A percentile compares a stretch with the other conserved stretches of the same genome.
phyloP scores from a whole-genome alignment of 92 coral and sea anemone genomes.

The Palythoa grandiflora region DNA sequence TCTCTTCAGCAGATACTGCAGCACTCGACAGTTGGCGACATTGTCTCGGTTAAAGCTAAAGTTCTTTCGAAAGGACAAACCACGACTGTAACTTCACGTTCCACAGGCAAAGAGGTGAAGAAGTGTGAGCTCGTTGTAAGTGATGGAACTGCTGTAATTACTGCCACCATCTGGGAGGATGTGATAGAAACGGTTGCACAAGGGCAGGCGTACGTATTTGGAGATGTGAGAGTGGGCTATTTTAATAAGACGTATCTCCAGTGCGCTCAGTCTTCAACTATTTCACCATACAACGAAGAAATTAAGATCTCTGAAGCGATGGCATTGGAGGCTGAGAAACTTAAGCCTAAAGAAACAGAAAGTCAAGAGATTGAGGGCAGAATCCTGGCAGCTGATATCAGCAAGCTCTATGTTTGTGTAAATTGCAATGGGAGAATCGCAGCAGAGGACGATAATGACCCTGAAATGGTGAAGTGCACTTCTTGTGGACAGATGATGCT shows the following conservation, averaged over 20 bases:
- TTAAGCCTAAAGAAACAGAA: conserved; percentile 53
- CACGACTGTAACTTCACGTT: conserved; percentile 52
- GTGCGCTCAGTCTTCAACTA: conserved; percentile 50
- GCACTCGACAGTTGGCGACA: conserved; percentile 46
- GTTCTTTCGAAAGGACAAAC: conserved; percentile 46
- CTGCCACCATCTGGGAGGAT: conserved; percentile 53
- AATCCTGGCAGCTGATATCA: no score
- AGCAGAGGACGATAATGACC: conserved; percentile 47
- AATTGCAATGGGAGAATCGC: conserved; percentile 36
- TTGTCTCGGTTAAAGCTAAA: conserved; percentile 54
- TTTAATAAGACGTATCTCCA: conserved; percentile 40
- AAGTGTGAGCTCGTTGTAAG: conserved; percentile 55
- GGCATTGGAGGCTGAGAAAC: conserved; percentile 47
- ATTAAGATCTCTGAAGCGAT: conserved; percentile 50
- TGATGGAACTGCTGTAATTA: conserved; percentile 54
- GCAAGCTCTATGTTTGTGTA: no score
- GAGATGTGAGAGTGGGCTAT: conserved; percentile 10
- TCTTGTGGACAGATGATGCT: conserved; percentile 55
- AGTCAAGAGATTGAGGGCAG: conserved; percentile 28
- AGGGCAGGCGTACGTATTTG: conserved; percentile 17
- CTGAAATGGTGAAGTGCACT: conserved; percentile 40
- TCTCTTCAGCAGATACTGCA: conserved; percentile 12
- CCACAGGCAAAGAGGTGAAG: conserved; percentile 43
- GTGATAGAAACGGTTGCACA: conserved; percentile 49
- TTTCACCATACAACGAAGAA: conserved; percentile 24